These are phyloP conservation scores for Muscicapa striata DNA, from an alignment of 2,797 vertebrate genomes.

Conservation along the genomic window DNA sequence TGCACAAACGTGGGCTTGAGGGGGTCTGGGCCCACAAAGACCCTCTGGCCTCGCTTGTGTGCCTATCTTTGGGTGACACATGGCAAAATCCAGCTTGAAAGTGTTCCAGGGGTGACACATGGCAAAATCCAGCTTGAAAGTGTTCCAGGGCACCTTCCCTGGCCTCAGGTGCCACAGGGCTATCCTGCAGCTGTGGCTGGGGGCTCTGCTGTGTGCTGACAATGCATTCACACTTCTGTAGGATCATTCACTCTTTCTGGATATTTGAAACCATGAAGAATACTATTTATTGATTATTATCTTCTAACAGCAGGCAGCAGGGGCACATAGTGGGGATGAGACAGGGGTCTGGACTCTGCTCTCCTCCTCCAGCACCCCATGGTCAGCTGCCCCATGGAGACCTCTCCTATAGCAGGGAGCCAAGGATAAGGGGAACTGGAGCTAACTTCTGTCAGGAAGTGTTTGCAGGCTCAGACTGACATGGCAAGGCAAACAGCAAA, in stretches of 20 bases:
- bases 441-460: neutral
- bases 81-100: neutral
- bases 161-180: neutral
- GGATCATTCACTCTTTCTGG: neutral
- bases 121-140: neutral
- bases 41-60: neutral
- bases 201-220: neutral
- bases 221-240: neutral
- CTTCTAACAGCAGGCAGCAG: rapidly evolving
- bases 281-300: neutral
- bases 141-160: neutral
- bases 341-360: neutral
- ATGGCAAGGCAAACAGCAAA: neutral
- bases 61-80: rapidly evolving
- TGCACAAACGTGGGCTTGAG: neutral
- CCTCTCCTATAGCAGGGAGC: neutral
- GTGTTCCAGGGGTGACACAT: rapidly evolving
- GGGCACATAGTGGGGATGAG: neutral
- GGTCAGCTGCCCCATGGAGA: rapidly evolving
- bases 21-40: neutral
- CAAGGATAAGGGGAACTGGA: neutral
- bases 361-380: neutral
- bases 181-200: rapidly evolving
- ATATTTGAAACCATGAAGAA: neutral
- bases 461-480: neutral